Percentiles rank a stretch among this genome's conserved stretches.
Evolutionary conservation across 2,797 vertebrate genomes (phyloP).

Genomic region (Scyliorhinus canicula): DNA sequence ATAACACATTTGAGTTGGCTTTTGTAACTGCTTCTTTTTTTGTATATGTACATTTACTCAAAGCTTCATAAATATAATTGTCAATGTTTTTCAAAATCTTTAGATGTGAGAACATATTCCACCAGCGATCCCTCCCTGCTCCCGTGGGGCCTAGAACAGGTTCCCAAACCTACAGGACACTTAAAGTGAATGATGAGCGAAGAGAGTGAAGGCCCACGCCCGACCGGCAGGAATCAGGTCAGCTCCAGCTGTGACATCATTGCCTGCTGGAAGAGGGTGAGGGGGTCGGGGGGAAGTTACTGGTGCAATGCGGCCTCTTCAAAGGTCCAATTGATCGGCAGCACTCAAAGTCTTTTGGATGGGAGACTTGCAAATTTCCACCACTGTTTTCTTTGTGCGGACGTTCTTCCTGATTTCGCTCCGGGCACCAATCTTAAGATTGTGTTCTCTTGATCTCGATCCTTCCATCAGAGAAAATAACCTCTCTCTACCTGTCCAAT

Average conservation of each 20-base stretch:
- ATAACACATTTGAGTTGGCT: background rate
- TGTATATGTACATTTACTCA: no score
- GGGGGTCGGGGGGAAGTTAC: background rate
- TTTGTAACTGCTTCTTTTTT: no score
- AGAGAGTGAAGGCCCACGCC: background rate
- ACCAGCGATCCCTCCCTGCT: background rate
- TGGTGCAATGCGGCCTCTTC: background rate
- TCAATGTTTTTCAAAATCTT: background rate
- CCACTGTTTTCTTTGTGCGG: no score
- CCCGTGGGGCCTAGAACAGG: background rate
- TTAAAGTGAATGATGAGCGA: background rate
- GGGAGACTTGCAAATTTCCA: background rate
- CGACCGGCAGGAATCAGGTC: background rate
- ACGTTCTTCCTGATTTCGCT: background rate
- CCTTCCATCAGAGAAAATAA: background rate
- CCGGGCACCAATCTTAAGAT: background rate
- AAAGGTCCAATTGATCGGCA: no score
- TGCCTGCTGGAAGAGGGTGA: no score
- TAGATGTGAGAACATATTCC: no score
- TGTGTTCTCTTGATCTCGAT: background rate
- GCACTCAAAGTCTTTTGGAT: background rate
- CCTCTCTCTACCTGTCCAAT: background rate
- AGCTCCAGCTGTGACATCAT: no score
- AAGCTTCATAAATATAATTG: background rate
- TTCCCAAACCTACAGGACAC: no score